phyloP scores from a whole-genome alignment of 2,797 vertebrate species.

The Peromyscus eremicus region DNA sequence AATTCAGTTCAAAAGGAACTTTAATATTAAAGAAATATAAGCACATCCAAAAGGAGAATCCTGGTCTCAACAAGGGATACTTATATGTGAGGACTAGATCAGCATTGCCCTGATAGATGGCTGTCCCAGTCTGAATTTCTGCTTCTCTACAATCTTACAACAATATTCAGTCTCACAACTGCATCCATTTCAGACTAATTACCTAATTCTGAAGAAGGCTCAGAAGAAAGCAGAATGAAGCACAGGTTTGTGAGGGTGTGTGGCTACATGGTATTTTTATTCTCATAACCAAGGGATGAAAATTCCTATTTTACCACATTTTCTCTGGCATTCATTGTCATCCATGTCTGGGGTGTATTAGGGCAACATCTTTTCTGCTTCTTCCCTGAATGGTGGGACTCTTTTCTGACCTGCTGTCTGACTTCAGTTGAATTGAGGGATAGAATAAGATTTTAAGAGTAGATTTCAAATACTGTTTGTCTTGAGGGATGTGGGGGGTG shows the following conservation, averaged over 20 bases:
- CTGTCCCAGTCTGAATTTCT: background rate
- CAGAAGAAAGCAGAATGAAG: background rate
- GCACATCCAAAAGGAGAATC: conserved; percentile 22
- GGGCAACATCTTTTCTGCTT: background rate
- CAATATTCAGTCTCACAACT: background rate
- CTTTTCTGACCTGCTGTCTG: background rate
- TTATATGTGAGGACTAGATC: background rate
- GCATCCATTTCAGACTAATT: background rate
- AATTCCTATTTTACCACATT: background rate
- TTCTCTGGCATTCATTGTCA: background rate
- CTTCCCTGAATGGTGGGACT: background rate
- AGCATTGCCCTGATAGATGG: background rate
- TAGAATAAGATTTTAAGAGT: background rate
- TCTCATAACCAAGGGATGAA: background rate
- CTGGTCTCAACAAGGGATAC: conserved; percentile 25
- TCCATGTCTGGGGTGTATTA: background rate
- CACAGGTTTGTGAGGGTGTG: background rate
- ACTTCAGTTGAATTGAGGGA: conserved; percentile 7
- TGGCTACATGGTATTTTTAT: background rate
- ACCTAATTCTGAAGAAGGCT: background rate
- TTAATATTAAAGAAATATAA: conserved; percentile 46
- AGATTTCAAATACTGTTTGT: background rate
- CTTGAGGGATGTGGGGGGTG: no score
- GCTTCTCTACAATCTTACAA: background rate
- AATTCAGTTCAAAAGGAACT: conserved; percentile 57